These are phyloP conservation scores for Henricia sp. DNA, from an alignment of 53 echinoderm and acorn worm species.

Conservation along the genomic window DNA sequence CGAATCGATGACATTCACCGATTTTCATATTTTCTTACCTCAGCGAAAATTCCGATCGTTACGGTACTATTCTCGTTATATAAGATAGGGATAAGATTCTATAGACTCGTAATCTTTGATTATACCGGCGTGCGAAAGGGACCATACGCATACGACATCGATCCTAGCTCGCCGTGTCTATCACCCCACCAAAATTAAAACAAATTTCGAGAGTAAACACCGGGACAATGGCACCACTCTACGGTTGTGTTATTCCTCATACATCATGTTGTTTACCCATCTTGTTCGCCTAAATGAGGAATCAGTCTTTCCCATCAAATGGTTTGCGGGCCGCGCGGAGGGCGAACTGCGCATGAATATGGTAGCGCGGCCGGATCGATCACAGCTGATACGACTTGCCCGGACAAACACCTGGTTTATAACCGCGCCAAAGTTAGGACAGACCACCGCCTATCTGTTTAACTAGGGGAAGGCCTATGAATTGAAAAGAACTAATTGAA, in stretches of 20 bases:
- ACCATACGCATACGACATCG: constrained; percentile 45
- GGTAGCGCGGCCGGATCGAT: constrained; percentile 40
- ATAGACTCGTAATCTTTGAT: constrained; percentile 46
- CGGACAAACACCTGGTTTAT: constrained; percentile 40
- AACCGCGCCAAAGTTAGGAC: constrained; percentile 18
- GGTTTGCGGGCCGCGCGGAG: neutral
- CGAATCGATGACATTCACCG: constrained; percentile 10
- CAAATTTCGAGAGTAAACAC: constrained; percentile 55
- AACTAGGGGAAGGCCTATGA: constrained; percentile 19
- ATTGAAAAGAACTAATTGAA: constrained; percentile 42
- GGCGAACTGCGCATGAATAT: constrained; percentile 8
- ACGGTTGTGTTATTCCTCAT: constrained; percentile 43
- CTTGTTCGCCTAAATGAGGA: constrained; percentile 60
- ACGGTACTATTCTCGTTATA: constrained; percentile 19
- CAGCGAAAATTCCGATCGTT: neutral
- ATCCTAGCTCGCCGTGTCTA: constrained; percentile 32
- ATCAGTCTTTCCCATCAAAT: constrained; percentile 53
- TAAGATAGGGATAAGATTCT: constrained; percentile 24
- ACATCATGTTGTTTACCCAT: constrained; percentile 56
- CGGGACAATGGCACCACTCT: constrained; percentile 44
- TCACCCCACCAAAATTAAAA: constrained; percentile 57
- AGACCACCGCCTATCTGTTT: constrained; percentile 16
- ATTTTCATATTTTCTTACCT: neutral
- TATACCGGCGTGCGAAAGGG: constrained; percentile 35
- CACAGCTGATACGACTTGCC: constrained; percentile 27